Conservation (phyloP, 2,797 vertebrate species). For the Pachyuromys duprasi region DNA sequence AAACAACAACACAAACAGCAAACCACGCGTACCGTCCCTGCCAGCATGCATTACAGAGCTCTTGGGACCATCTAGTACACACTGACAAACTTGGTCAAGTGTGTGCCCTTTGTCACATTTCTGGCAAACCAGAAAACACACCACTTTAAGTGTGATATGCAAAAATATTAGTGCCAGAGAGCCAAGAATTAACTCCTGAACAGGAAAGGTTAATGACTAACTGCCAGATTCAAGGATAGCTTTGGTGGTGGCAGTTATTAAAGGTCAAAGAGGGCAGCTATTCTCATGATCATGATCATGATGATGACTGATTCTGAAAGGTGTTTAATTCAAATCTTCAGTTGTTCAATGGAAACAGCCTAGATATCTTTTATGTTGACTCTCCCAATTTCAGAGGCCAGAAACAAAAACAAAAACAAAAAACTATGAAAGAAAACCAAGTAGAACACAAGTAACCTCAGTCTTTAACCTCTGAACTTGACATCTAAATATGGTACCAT, state of each 20-base stretch:
- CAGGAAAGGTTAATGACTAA: constrained; percentile 1
- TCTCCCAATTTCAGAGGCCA: background rate
- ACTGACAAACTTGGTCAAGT: constrained; percentile 37
- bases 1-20: background rate
- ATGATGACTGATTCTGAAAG: too few species aligned
- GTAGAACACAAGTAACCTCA: background rate
- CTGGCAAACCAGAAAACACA: background rate
- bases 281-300: background rate
- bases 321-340: background rate
- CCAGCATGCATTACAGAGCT: constrained; percentile 43
- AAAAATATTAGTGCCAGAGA: constrained; percentile 20
- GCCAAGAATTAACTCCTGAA: background rate
- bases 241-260: background rate
- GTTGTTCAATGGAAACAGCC: background rate
- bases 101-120: background rate
- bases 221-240: background rate
- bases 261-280: background rate
- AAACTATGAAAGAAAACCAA: constrained; percentile 30
- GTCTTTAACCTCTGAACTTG: constrained; percentile 30
- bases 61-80: constrained; percentile 40
- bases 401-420: constrained; percentile 16
- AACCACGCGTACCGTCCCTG: background rate
- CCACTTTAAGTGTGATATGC: background rate
- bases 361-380: constrained; percentile 14
- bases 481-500: constrained; percentile 39